Conservation (phyloP, 2,797 vertebrate species). For the Centroberyx gerrardi region DNA sequence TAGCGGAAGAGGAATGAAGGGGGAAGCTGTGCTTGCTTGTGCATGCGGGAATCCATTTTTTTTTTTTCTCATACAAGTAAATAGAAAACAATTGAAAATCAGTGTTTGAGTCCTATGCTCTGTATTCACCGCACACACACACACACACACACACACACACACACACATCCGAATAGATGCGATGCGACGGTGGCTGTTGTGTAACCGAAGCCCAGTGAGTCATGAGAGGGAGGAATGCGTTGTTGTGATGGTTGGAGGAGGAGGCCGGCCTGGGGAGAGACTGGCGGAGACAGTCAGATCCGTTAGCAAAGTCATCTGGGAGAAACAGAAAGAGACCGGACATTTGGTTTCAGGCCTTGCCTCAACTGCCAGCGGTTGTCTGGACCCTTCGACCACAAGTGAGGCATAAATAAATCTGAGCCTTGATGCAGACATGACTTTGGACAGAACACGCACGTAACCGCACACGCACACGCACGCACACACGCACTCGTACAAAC, state of each 20-base stretch:
- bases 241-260: conserved; percentile 69
- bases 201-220: conserved; percentile 79
- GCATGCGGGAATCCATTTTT: conserved; percentile 34
- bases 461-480: conserved; percentile 24
- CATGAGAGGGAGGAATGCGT: conserved; percentile 71
- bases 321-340: conserved; percentile 57
- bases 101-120: conserved; percentile 48
- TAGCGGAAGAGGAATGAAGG: conserved; percentile 18
- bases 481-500: conserved; percentile 10
- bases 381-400: conserved; percentile 56
- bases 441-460: conserved; percentile 49
- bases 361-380: conserved; percentile 57
- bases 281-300: conserved; percentile 63
- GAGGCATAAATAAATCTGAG: conserved; percentile 61
- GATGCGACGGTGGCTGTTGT: conserved; percentile 76
- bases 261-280: conserved; percentile 62
- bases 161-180: conserved; percentile 48
- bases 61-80: conserved; percentile 51
- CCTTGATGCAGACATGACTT: conserved; percentile 44
- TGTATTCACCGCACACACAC: conserved; percentile 14
- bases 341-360: conserved; percentile 61
- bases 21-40: conserved; percentile 25
- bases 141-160: conserved; percentile 35
- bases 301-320: conserved; percentile 69
- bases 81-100: conserved; percentile 64